Evolutionary conservation across 2,113 vertebrate genomes (phyloP).

Genomic region (Hippocampus zosterae): DNA sequence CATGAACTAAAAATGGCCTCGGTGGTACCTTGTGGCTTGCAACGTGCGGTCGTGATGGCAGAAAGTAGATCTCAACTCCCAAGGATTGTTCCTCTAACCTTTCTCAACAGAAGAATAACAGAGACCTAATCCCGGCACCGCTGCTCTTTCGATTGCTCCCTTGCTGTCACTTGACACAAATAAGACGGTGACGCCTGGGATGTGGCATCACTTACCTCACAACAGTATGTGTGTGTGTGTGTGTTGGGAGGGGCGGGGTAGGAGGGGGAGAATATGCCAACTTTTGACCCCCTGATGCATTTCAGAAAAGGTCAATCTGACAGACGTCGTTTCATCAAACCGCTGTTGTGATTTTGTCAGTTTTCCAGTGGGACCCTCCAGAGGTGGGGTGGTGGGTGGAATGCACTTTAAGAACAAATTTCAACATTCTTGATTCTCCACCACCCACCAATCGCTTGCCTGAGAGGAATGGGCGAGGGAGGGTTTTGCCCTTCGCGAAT

Average conservation of each 20-base stretch:
- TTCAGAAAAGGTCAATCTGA: constrained; percentile 78
- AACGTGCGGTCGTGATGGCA: constrained; percentile 48
- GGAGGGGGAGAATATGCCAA: constrained; percentile 42
- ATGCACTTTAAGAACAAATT: constrained; percentile 32
- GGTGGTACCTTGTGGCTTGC: constrained; percentile 29
- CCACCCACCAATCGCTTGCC: constrained; percentile 40
- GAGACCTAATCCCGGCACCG: constrained; percentile 58
- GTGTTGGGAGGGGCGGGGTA: too few species aligned
- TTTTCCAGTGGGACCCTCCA: constrained; percentile 44
- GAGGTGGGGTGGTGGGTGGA: constrained; percentile 25
- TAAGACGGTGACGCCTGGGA: constrained; percentile 61
- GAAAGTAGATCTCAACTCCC: constrained; percentile 56
- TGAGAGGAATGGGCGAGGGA: constrained; percentile 26
- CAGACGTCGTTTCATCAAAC: constrained; percentile 68
- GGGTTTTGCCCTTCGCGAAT: constrained; percentile 68
- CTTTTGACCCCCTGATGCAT: constrained; percentile 72
- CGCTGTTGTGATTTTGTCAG: constrained; percentile 52
- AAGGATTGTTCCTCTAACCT: constrained; percentile 68
- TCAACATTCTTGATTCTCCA: constrained; percentile 45
- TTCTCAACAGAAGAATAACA: constrained; percentile 67
- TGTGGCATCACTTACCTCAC: constrained; percentile 48
- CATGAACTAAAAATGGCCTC: constrained; percentile 38
- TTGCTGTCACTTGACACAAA: constrained; percentile 63
- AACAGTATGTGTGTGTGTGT: constrained; percentile 24
- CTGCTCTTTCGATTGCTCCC: constrained; percentile 66